A percentile compares a stretch with the other conserved stretches of the same genome.
Conservation (phyloP, 2,888 invertebrate genomes). For the Morinoia aosen region DNA sequence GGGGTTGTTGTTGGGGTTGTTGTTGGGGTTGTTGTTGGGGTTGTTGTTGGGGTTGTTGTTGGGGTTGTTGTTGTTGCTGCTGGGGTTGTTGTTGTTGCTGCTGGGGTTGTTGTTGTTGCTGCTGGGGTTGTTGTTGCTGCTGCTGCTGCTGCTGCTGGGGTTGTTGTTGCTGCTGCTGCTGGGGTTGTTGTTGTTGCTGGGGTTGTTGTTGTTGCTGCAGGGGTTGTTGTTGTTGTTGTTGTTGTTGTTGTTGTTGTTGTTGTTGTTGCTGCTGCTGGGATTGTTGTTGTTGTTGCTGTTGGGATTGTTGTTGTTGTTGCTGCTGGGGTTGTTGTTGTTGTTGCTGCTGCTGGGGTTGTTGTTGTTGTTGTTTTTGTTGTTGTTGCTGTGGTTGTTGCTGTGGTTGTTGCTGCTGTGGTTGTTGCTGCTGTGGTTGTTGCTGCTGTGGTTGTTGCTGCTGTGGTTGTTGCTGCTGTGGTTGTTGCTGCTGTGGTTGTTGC, state of each 20-base stretch:
- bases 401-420: not conserved
- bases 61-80: conserved; percentile 13
- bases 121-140: not conserved
- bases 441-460: not conserved
- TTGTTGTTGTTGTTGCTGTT: conserved; percentile 12
- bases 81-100: conserved; percentile 30
- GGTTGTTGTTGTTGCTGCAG: not conserved
- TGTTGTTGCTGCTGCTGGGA: not conserved
- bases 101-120: not conserved
- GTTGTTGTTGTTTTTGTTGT: not conserved
- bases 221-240: not conserved
- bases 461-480: not conserved
- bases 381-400: not conserved
- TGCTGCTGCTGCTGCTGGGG: not conserved
- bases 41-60: not conserved
- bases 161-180: conserved; percentile 16
- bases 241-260: not conserved
- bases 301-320: not conserved
- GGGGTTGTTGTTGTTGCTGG: not conserved
- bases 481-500: not conserved
- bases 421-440: not conserved
- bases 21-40: not conserved
- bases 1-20: not conserved
- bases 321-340: not conserved
- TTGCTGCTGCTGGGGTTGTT: not conserved